Evolutionary conservation across 1,140 invertebrate genomes (phyloP).

Genomic region (Danaus melanippus): DNA sequence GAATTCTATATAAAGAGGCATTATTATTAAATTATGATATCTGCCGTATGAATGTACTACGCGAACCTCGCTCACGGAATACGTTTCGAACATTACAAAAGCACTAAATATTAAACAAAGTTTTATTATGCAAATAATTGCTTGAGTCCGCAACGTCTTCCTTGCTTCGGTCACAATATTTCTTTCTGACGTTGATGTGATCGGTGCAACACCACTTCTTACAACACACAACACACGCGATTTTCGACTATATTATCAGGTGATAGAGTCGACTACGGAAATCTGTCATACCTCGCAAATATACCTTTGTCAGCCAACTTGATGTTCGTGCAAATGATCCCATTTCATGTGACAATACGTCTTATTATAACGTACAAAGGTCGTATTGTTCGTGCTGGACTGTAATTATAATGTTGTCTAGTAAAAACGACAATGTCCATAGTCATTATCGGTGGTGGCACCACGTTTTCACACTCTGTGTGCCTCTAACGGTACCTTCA

Average conservation of each 20-base stretch:
- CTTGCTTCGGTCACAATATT: constrained; percentile 36
- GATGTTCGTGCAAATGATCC: constrained; percentile 3
- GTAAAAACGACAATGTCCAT: constrained; percentile 32
- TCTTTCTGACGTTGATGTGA: constrained; percentile 42
- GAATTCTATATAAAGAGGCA: too few relatives aligned
- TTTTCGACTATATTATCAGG: constrained; percentile 4
- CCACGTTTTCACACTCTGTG: constrained; percentile 23
- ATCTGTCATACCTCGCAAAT: constrained; percentile 6
- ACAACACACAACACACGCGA: background rate
- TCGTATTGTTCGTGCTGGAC: background rate
- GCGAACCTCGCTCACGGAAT: constrained; percentile 20
- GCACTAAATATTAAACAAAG: constrained; percentile 36
- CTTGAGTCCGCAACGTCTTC: constrained; percentile 29
- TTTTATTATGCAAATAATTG: constrained; percentile 43
- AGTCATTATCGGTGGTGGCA: constrained; percentile 30
- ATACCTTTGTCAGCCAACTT: constrained; percentile 3
- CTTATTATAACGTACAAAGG: constrained; percentile 8
- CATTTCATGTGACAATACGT: constrained; percentile 2
- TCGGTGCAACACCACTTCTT: constrained; percentile 19
- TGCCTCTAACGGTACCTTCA: constrained; percentile 30
- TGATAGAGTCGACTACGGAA: constrained; percentile 4
- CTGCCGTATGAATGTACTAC: too few relatives aligned
- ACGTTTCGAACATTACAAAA: constrained; percentile 22
- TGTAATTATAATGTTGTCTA: constrained; percentile 17
- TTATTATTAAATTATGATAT: too few relatives aligned